These are phyloP conservation scores for Cyphomyrus plagiostoma DNA, from an alignment of 2,113 vertebrate genomes.

Conservation along the genomic window DNA sequence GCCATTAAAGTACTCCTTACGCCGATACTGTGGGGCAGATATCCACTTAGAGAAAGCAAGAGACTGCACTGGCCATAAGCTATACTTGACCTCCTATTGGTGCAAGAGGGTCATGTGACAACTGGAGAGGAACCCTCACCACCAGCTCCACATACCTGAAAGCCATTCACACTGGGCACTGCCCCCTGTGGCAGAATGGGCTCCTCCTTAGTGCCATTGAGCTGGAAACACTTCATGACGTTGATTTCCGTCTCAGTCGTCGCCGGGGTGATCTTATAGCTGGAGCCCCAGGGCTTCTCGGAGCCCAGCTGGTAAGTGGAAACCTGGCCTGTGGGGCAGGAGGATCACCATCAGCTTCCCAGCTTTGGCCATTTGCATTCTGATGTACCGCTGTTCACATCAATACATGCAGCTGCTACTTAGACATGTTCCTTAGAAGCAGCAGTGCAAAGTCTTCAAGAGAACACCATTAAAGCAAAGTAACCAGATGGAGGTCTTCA, in stretches of 20 bases:
- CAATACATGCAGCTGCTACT: background rate
- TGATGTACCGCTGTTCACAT: background rate
- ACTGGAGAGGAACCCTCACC: background rate
- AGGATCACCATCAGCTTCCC: background rate
- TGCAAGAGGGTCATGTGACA: background rate
- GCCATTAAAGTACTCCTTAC: slow-evolving; percentile 60
- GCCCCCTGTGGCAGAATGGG: slow-evolving; percentile 49
- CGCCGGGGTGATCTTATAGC: slow-evolving; percentile 65
- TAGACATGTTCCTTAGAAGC: background rate
- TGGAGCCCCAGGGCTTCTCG: slow-evolving; percentile 47
- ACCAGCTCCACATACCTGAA: slow-evolving; percentile 54
- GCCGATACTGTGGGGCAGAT: slow-evolving; percentile 54
- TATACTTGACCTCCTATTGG: background rate
- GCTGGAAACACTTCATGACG: slow-evolving; percentile 67
- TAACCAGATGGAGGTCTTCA: background rate
- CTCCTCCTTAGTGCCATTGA: slow-evolving; percentile 63
- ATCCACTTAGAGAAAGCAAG: background rate
- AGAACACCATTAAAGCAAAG: background rate
- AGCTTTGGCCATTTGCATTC: background rate
- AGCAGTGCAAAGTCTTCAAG: background rate
- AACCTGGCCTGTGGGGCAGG: slow-evolving; percentile 56
- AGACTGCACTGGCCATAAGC: background rate
- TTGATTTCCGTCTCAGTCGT: slow-evolving; percentile 66
- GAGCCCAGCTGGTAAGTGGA: slow-evolving; percentile 62
- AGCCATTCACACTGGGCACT: slow-evolving; percentile 54